Base-by-base conservation (phyloP, 92 coral and sea anemone genomes). In the Metridium senile region DNA sequence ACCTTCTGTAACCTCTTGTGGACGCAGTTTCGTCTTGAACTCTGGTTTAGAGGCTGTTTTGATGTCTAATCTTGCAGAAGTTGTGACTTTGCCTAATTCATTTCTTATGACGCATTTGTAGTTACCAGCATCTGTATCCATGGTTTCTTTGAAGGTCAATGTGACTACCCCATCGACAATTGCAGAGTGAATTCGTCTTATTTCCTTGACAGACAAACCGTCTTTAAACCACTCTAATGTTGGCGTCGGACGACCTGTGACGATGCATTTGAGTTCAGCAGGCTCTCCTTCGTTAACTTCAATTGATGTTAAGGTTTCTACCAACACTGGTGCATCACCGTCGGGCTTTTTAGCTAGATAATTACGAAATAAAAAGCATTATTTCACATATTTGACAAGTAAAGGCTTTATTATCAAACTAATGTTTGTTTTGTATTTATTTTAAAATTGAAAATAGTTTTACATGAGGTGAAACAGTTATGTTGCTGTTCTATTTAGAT, bases 51-150 rank as follows among this genome's bases (percentile, higher is more conserved):
- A 68, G 11, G 91, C 84, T 31, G 70, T 90, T 13, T 30, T 69
- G 78, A 96, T 76, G 30, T 75, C 82, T 35, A 96, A 66, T 9
- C 75, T 66, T 11, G 92, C 92, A 20, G 81, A 71, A 49, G 96
- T 84, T 49, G 94, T 80, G 25, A 88, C 90, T 27, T 88, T 75
- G 13, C 97, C 99, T 11, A 84, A 71, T 51, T 84, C 91, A 32
- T 96, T 96, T 11, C 81, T 66, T 11, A 91, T 94, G 10, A 89
- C 90, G 64, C 99, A 96, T 70, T 83, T 89, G 86, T 93, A 96
- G 20, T 83, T 88, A 18, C 99, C 99, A 29, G 85, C 84, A 68
- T 96, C 98, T 53, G 71, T 84, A 27, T 88, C 71, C 67, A 72
- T 83, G 16, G 88, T 77, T 52, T 93, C 91, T 70, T 67, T 89